phyloP scores from a whole-genome alignment of 2,113 vertebrate species.

The Nibea coibor region DNA sequence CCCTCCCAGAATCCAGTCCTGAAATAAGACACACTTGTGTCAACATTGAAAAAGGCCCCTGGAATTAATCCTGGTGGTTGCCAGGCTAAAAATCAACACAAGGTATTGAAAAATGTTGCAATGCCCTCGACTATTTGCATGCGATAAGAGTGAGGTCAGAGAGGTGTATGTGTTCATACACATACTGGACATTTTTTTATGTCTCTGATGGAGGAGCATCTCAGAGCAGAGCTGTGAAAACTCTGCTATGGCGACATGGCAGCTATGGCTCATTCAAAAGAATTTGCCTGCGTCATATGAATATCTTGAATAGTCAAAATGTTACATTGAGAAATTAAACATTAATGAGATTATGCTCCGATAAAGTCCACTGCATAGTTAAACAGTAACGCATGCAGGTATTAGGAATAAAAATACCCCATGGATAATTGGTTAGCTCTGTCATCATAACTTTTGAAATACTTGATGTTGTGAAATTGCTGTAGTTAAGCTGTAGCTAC shows the following conservation, averaged over 20 bases:
- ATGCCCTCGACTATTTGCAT: constrained; percentile 55
- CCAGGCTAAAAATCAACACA: constrained; percentile 25
- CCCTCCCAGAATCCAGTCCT: constrained; percentile 17
- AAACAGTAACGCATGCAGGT: neutral
- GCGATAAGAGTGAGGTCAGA: constrained; percentile 61
- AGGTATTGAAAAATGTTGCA: constrained; percentile 57
- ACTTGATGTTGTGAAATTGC: neutral
- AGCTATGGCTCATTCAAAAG: neutral
- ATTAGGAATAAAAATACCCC: neutral
- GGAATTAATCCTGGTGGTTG: neutral
- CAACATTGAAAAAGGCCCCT: neutral
- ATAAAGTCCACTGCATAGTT: constrained; percentile 11
- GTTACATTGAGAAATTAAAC: neutral
- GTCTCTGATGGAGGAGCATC: neutral
- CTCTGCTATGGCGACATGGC: neutral
- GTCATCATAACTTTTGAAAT: neutral
- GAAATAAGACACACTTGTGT: constrained; percentile 40
- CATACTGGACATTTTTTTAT: constrained; percentile 10
- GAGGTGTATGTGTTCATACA: neutral
- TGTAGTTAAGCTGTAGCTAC: no score
- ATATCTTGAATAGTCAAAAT: neutral
- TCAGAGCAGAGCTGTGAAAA: neutral
- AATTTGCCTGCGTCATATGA: neutral
- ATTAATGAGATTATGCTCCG: neutral
- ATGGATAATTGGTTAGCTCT: neutral